Evolutionary conservation across 2,888 invertebrate genomes (phyloP).

Genomic region (Oscheius myriophilus): DNA sequence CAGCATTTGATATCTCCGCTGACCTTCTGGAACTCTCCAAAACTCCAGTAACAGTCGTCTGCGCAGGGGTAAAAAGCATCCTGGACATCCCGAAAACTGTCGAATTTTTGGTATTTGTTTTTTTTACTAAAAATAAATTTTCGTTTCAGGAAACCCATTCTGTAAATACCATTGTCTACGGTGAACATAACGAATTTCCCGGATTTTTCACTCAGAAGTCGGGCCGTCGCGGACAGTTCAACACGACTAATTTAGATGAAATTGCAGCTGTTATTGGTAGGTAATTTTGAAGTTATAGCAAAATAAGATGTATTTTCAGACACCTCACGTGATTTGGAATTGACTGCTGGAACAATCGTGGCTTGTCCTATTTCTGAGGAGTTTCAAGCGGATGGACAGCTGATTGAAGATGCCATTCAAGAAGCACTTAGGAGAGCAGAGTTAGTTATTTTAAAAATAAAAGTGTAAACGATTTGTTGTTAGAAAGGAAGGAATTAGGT

Average conservation of each 20-base stretch:
- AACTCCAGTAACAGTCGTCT: conserved; percentile 88
- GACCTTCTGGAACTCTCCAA: conserved; percentile 90
- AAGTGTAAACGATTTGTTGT: conserved; percentile 1
- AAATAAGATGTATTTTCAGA: conserved; percentile 57
- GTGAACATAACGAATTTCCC: conserved; percentile 82
- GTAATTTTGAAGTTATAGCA: neutral
- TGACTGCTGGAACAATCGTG: conserved; percentile 79
- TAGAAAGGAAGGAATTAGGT: conserved; percentile 76
- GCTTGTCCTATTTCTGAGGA: conserved; percentile 87
- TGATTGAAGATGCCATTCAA: conserved; percentile 80
- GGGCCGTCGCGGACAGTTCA: conserved; percentile 80
- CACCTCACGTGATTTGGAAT: conserved; percentile 61
- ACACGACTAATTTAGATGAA: conserved; percentile 76
- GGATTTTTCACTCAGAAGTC: conserved; percentile 89
- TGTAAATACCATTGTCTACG: conserved; percentile 85
- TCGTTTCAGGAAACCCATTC: conserved; percentile 87
- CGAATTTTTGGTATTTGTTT: conserved; percentile 83
- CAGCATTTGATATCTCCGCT: conserved; percentile 87
- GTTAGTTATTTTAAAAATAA: conserved; percentile 33
- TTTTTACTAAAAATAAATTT: neutral
- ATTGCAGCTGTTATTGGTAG: conserved; percentile 81
- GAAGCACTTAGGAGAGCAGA: conserved; percentile 77
- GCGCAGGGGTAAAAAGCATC: conserved; percentile 95
- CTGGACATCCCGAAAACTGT: conserved; percentile 92
- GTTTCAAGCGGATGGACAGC: conserved; percentile 74